A percentile compares a stretch with the other conserved stretches of the same genome.
Evolutionary conservation across 2,888 invertebrate genomes (phyloP).

Genomic region (Nowickia ferox): DNA sequence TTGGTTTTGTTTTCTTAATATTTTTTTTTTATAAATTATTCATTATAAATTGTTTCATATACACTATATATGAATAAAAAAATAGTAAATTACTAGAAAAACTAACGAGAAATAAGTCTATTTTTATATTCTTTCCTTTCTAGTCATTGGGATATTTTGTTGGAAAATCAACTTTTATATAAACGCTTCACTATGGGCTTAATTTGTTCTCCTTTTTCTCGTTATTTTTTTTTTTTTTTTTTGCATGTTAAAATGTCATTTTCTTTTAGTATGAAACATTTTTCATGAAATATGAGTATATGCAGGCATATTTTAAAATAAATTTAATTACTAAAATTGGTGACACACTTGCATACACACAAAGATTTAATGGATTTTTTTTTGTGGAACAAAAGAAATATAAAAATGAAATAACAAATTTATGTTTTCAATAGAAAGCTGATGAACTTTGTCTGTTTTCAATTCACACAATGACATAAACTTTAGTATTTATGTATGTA

Average conservation of each 20-base stretch:
- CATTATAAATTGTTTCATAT: slow-evolving; percentile 32
- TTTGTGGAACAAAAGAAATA: background rate
- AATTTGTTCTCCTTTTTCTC: background rate
- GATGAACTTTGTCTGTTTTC: no score
- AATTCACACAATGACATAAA: no score
- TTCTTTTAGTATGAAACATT: background rate
- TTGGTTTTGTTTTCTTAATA: background rate
- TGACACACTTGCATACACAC: slow-evolving; percentile 19
- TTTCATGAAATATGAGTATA: slow-evolving; percentile 9
- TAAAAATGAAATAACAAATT: no score
- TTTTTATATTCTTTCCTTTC: background rate
- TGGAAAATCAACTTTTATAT: background rate
- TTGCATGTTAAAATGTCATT: slow-evolving; percentile 41
- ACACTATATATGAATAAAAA: background rate
- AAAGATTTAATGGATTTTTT: background rate
- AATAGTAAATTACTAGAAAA: slow-evolving; percentile 10
- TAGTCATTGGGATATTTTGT: background rate
- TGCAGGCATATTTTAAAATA: slow-evolving; percentile 27
- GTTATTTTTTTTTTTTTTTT: background rate
- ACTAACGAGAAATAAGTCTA: slow-evolving; percentile 11
- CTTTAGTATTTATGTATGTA: no score
- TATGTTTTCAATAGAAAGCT: no score
- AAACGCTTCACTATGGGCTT: background rate
- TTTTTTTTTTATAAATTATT: slow-evolving; percentile 33
- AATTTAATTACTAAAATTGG: slow-evolving; percentile 39